Evolutionary conservation across 2,888 invertebrate genomes (phyloP).

Genomic region (Drosophila suboccidentalis): DNA sequence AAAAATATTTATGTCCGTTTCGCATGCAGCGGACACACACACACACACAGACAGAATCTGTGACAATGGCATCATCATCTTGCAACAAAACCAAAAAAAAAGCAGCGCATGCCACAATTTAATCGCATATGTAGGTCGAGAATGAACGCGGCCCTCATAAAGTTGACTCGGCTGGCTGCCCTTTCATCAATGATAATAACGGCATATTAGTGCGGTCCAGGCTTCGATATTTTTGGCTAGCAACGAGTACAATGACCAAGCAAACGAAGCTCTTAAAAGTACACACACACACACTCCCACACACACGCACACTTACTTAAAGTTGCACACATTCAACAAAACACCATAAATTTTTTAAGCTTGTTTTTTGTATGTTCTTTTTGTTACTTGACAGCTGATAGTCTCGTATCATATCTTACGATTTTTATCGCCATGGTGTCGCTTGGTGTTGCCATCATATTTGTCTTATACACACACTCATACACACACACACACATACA

Average conservation of each 20-base stretch:
- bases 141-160: constrained; percentile 52
- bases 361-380: constrained; percentile 30
- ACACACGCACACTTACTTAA: neutral
- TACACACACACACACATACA: neutral
- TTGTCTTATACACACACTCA: constrained; percentile 4
- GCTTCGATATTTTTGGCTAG: constrained; percentile 25
- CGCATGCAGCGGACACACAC: constrained; percentile 32
- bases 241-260: constrained; percentile 61
- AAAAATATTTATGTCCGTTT: constrained; percentile 41
- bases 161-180: constrained; percentile 56
- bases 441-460: constrained; percentile 33
- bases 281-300: constrained; percentile 29
- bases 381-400: constrained; percentile 38
- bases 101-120: constrained; percentile 60
- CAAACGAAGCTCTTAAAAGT: constrained; percentile 41
- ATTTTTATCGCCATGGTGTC: constrained; percentile 66
- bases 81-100: constrained; percentile 14
- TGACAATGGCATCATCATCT: constrained; percentile 49
- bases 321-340: constrained; percentile 1
- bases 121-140: constrained; percentile 50
- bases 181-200: constrained; percentile 79
- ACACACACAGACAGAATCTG: neutral
- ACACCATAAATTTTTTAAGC: constrained; percentile 29
- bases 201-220: constrained; percentile 66
- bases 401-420: constrained; percentile 48